Evolutionary conservation across 2,113 vertebrate species (phyloP), one percentile per base, ranked within the genome.

Genomic region (Pteruthius melanotis): DNA sequence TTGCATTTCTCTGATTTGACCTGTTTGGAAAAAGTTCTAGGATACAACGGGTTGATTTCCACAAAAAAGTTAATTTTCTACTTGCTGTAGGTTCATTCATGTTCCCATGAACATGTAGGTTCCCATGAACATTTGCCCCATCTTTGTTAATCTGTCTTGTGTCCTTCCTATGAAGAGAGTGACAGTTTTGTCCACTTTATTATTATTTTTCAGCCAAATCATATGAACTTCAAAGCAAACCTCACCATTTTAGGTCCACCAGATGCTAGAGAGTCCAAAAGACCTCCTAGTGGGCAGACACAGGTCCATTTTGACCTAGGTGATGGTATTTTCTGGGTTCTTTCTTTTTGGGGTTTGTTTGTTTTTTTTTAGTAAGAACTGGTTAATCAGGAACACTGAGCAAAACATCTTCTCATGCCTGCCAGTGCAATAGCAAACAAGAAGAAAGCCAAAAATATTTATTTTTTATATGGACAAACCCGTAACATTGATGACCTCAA

Each of bases 401-500:
- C 5, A 68, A 80, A 90, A 80, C 22, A 30, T 31, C 18, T 76
- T 68, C 65, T 76, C 23, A 7, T 13, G 40, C 16, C 63, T 80
- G 28, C 14, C 16, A 89, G 21, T 30, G 35, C 30, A 72, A 24
- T 0, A 33, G 40, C 35, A 70, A 69, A 72, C 50, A 82, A 79
- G 37, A 92, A 80, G 59, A 61, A 66, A 77, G 53, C 18, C 44
- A 87, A 69, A 47, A 65, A 24, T 8, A 76, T 5, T 68, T 6
- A 16, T 57, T 71, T 78, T 47, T 78, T 50, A 1, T 27, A 15
- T 7, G 9, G 40, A 64, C 22, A 76, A 17, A 5, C 10, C 20
- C n/a, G 0, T 5, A 69, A 39, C 24, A 14, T 0, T 23, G 57
- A 59, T 22, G 31, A 56, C 28, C 22, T 13, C 50, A 59, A 44